These are phyloP conservation scores for Semaprochilodus insignis DNA, from an alignment of 2,797 vertebrate genomes.

Conservation along the genomic window DNA sequence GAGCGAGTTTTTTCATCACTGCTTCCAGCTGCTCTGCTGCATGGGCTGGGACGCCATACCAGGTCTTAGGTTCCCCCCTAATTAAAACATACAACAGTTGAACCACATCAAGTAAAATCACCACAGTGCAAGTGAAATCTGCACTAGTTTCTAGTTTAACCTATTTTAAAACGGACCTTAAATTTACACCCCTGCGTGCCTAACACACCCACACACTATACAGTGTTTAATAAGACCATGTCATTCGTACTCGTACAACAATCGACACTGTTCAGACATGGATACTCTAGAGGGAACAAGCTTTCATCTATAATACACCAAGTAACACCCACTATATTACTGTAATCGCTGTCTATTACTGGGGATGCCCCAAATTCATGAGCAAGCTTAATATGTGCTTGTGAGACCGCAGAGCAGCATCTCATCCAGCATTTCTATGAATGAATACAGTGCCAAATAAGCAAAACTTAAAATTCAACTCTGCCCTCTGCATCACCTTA, in stretches of 20 bases:
- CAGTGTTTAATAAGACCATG: not conserved
- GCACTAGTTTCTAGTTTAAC: not conserved
- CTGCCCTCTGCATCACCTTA: constrained; percentile 39
- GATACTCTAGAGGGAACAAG: not conserved
- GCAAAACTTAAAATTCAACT: not conserved
- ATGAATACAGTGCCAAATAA: no score
- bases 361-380: not conserved
- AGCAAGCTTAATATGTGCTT: not conserved
- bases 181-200: not conserved
- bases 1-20: constrained; percentile 96
- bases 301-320: not conserved
- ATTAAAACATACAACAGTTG: not conserved
- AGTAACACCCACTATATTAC: not conserved
- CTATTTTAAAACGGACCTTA: not conserved
- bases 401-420: no score
- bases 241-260: not conserved
- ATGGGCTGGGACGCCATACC: constrained; percentile 97
- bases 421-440: no score
- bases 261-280: not conserved
- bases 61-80: constrained; percentile 98
- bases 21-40: constrained; percentile 95
- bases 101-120: no score
- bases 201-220: not conserved
- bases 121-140: not conserved
- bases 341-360: not conserved